phyloP scores from a whole-genome alignment of 2,888 invertebrate genomes.

The Choreutis nemorana region DNA sequence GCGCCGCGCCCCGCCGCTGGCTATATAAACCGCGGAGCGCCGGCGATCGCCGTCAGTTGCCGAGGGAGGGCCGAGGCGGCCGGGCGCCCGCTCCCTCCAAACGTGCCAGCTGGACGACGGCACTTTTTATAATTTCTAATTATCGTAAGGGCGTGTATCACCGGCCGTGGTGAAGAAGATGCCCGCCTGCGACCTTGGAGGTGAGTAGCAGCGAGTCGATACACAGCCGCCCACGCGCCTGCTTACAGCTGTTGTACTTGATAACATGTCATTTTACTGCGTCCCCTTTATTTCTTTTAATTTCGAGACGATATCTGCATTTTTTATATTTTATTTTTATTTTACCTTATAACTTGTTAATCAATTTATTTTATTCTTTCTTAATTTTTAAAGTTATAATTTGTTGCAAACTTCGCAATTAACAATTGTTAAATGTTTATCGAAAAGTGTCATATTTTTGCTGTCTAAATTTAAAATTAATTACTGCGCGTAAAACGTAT shows the following conservation, averaged over 20 bases:
- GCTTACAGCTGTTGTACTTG: constrained; percentile 56
- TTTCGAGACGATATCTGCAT: constrained; percentile 4
- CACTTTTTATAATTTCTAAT: constrained; percentile 33
- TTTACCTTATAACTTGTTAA: background rate
- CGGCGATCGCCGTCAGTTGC: constrained; percentile 55
- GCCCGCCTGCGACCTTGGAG: constrained; percentile 3
- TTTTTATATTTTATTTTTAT: background rate
- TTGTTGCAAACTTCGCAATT: too few species aligned
- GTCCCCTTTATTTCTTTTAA: constrained; percentile 16
- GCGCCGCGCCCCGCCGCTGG: constrained; percentile 38
- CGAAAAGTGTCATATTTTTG: too few species aligned
- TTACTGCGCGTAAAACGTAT: too few species aligned
- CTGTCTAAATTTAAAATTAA: too few species aligned
- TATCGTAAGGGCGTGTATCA: constrained; percentile 19
- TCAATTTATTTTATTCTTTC: background rate
- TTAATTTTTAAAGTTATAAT: too few species aligned
- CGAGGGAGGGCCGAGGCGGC: constrained; percentile 46
- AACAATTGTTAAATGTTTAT: too few species aligned
- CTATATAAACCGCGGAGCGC: constrained; percentile 46
- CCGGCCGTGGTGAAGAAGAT: constrained; percentile 21
- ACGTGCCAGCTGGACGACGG: constrained; percentile 47
- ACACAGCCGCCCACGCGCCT: constrained; percentile 49
- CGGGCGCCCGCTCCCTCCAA: constrained; percentile 35
- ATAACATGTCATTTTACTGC: constrained; percentile 31
- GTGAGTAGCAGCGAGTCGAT: constrained; percentile 31